Evolutionary conservation across 2,113 vertebrate species (phyloP).

Genomic region (Ornithorhynchus anatinus): DNA sequence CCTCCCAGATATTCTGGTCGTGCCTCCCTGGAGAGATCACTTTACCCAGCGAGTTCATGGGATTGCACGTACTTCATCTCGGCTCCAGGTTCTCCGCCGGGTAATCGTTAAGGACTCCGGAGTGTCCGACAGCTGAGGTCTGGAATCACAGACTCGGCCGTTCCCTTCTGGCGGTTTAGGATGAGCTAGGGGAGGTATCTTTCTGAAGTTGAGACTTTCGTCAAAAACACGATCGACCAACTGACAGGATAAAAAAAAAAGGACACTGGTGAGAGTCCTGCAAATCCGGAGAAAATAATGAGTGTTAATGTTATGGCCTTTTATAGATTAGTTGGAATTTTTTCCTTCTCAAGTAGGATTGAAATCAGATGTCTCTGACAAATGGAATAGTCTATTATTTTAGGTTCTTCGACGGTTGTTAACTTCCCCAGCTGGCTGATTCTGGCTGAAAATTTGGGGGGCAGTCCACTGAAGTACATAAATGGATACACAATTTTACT

Average conservation of each 20-base stretch:
- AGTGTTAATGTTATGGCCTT: slow-evolving; percentile 14
- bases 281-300: slow-evolving; percentile 38
- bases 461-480: too few species aligned
- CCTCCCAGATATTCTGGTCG: too few species aligned
- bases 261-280: slow-evolving; percentile 28
- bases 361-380: slow-evolving; percentile 28
- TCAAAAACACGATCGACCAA: slow-evolving; percentile 98
- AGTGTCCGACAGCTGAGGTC: slow-evolving; percentile 81
- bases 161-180: slow-evolving; percentile 89
- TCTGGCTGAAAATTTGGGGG: too few species aligned
- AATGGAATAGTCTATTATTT: slow-evolving; percentile 37
- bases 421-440: too few species aligned
- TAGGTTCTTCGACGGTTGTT: slow-evolving; percentile 6
- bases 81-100: slow-evolving; percentile 93
- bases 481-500: slow-evolving; percentile 20
- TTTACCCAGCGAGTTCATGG: background rate
- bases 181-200: slow-evolving; percentile 90
- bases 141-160: slow-evolving; percentile 79
- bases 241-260: slow-evolving; percentile 68
- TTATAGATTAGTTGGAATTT: slow-evolving; percentile 23
- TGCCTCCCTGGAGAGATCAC: background rate
- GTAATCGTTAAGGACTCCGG: slow-evolving; percentile 88
- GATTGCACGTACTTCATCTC: slow-evolving; percentile 88
- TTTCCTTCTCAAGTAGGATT: slow-evolving; percentile 45
- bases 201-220: slow-evolving; percentile 98